These are phyloP conservation scores for Drosophila novamexicana DNA, from an alignment of 1,140 invertebrate genomes.

Conservation along the genomic window DNA sequence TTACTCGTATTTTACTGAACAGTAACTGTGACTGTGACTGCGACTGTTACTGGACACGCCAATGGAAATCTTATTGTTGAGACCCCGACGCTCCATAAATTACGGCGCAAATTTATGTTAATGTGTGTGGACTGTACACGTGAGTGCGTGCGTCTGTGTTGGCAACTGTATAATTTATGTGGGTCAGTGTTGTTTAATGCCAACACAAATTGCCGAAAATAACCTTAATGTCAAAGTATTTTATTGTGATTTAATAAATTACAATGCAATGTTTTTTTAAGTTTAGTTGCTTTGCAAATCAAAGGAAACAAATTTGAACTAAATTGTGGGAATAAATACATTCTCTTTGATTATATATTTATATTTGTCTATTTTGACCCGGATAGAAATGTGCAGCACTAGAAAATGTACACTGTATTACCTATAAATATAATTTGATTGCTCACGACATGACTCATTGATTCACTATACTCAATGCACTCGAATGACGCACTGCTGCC, in stretches of 20 bases:
- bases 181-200: conserved; percentile 42
- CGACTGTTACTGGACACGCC: neutral
- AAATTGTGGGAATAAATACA: neutral
- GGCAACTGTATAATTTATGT: conserved; percentile 26
- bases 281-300: neutral
- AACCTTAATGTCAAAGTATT: conserved; percentile 25
- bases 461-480: neutral
- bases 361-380: neutral
- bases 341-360: neutral
- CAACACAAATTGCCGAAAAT: conserved; percentile 41
- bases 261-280: neutral
- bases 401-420: too few relatives aligned
- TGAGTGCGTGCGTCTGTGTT: neutral
- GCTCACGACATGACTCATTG: neutral
- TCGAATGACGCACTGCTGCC: conserved; percentile 48
- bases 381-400: too few relatives aligned
- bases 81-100: conserved; percentile 54
- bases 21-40: neutral
- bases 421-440: neutral
- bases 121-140: conserved; percentile 20
- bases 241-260: conserved; percentile 24
- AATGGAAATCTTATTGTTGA: conserved; percentile 9
- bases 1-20: conserved; percentile 15
- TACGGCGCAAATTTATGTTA: conserved; percentile 54
- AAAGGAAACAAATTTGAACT: neutral